Evolutionary conservation across 2,113 vertebrate genomes (phyloP).

Genomic region (Willisornis vidua): DNA sequence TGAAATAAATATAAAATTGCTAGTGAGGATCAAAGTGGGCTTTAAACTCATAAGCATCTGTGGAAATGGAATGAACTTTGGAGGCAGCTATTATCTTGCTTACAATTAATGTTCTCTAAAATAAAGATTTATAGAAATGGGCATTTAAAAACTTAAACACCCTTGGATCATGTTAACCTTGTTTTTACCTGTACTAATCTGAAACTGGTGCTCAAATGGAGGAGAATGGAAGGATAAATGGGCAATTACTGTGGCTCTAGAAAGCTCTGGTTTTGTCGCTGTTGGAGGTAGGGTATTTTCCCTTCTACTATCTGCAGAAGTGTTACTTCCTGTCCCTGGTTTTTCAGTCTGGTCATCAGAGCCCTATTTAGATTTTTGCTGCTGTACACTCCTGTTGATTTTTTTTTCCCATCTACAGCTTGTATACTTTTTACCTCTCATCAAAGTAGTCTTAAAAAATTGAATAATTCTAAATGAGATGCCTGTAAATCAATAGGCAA

Average conservation of each 20-base stretch:
- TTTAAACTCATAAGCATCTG: not conserved
- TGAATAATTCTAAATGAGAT: not conserved
- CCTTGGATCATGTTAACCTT: not conserved
- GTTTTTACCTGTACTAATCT: not conserved
- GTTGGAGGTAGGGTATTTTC: not conserved
- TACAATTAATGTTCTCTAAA: not conserved
- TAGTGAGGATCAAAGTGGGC: not conserved
- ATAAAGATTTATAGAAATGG: not conserved
- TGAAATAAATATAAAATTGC: not conserved
- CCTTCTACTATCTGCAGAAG: not conserved
- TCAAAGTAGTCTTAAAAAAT: not conserved
- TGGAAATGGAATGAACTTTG: not conserved
- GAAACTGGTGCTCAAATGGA: not conserved
- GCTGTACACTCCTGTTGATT: not conserved
- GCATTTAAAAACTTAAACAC: not conserved
- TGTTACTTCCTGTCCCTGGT: not conserved
- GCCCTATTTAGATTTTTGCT: not conserved
- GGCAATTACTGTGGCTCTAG: not conserved
- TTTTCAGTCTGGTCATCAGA: not conserved
- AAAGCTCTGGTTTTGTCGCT: not conserved
- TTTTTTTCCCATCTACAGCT: not conserved
- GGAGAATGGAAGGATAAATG: not conserved
- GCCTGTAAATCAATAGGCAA: not conserved
- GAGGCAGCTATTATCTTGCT: not conserved
- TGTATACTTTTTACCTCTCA: not conserved